phyloP scores from a whole-genome alignment of 64 coral and sea anemone species.

The Pocillopora damicornis region DNA sequence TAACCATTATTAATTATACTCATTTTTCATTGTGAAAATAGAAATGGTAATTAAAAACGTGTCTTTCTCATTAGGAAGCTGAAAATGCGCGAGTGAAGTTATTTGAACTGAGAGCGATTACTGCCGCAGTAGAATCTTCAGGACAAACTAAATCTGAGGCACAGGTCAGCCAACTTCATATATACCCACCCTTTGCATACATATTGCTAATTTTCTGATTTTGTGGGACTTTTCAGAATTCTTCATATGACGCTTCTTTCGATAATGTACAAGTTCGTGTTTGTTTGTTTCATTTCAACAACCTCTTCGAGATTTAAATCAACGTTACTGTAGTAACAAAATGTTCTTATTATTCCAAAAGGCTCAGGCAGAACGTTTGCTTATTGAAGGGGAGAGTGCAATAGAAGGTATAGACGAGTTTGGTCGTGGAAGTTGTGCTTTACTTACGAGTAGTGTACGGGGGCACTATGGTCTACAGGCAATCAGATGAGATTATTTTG shows the following conservation, averaged over 20 bases:
- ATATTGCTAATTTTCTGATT: neutral
- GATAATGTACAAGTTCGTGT: neutral
- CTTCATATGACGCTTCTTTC: neutral
- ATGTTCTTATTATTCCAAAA: conserved; percentile 6
- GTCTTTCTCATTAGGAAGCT: conserved; percentile 58
- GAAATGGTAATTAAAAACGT: neutral
- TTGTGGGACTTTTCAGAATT: neutral
- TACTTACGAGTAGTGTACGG: neutral
- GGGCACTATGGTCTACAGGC: neutral
- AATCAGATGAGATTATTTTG: too few species aligned
- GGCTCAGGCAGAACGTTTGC: conserved; percentile 79
- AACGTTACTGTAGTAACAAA: neutral
- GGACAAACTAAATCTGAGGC: conserved; percentile 90
- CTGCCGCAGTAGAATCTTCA: conserved; percentile 90
- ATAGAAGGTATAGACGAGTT: conserved; percentile 69
- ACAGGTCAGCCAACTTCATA: conserved; percentile 29
- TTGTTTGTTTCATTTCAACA: neutral
- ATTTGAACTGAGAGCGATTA: conserved; percentile 78
- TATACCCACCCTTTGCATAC: too few species aligned
- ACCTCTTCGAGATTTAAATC: too few species aligned
- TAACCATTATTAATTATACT: too few species aligned
- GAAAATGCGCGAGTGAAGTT: conserved; percentile 82
- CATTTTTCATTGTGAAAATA: too few species aligned
- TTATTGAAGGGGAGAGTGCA: conserved; percentile 85
- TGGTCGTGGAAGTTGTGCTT: neutral